These are phyloP conservation scores for Arizona elegans DNA, from an alignment of 2,113 vertebrate species.

Conservation along the genomic window DNA sequence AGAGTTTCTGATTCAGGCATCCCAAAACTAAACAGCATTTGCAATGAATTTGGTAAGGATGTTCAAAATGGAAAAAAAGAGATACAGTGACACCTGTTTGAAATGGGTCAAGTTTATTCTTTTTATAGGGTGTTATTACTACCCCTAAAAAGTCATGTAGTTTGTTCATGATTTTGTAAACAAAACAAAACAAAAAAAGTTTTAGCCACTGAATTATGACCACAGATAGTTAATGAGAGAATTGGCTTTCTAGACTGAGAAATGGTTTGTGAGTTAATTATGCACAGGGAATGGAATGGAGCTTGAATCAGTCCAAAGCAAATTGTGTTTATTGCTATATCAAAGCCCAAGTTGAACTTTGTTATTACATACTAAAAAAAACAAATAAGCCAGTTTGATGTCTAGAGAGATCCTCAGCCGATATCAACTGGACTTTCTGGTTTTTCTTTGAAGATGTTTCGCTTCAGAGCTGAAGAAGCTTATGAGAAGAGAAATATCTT, in stretches of 20 bases:
- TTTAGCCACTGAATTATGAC: not conserved
- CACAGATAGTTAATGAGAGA: not conserved
- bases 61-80: not conserved
- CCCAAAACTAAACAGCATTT: not conserved
- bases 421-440: no score
- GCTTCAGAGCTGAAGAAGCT: no score
- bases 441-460: no score
- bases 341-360: no score
- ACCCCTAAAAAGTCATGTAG: not conserved
- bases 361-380: not conserved
- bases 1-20: not conserved
- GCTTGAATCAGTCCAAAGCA: not conserved
- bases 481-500: no score
- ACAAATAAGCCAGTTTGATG: not conserved
- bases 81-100: not conserved
- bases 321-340: not conserved
- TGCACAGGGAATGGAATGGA: not conserved
- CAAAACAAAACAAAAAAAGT: not conserved
- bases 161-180: not conserved
- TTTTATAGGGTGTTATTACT: not conserved
- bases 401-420: no score
- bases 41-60: not conserved
- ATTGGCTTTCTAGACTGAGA: not conserved
- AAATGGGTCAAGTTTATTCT: not conserved
- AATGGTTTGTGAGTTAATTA: not conserved